Percentiles rank a stretch among this genome's conserved stretches.
These are phyloP conservation scores for Patella depressa DNA, from an alignment of 2,888 invertebrate species.

Conservation along the genomic window DNA sequence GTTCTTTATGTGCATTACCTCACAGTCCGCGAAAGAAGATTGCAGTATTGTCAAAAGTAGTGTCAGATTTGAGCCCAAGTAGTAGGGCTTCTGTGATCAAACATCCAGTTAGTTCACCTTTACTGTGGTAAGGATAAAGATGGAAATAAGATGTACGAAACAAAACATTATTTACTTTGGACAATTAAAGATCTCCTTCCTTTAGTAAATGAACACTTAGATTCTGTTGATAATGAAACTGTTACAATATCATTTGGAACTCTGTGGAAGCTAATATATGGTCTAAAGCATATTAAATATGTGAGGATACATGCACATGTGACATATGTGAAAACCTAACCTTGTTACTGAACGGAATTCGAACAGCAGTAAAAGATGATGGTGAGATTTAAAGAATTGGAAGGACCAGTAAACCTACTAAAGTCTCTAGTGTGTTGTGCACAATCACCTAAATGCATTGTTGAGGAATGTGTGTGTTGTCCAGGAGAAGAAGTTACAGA, in stretches of 20 bases:
- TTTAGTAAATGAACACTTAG: background rate
- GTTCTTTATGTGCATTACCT: too few species aligned
- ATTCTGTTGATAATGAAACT: background rate
- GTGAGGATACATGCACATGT: background rate
- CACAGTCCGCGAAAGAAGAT: too few species aligned
- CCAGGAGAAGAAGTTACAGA: background rate
- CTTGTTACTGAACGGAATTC: background rate
- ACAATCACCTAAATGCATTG: background rate
- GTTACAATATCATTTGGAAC: background rate
- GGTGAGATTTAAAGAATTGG: background rate
- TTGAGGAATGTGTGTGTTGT: background rate
- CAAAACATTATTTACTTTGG: background rate
- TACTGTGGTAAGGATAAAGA: background rate
- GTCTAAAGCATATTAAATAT: background rate
- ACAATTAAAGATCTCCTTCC: constrained; percentile 1
- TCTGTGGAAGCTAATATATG: background rate
- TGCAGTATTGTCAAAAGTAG: too few species aligned
- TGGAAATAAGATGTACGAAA: background rate
- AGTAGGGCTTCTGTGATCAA: background rate
- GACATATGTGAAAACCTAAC: background rate
- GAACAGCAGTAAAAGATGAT: background rate
- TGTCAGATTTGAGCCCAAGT: background rate
- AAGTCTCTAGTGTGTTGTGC: background rate
- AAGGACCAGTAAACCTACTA: background rate
- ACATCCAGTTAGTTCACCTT: background rate